Evolutionary conservation across 2,113 vertebrate species (phyloP).

Genomic region (Ptilorrhoa leucosticta): DNA sequence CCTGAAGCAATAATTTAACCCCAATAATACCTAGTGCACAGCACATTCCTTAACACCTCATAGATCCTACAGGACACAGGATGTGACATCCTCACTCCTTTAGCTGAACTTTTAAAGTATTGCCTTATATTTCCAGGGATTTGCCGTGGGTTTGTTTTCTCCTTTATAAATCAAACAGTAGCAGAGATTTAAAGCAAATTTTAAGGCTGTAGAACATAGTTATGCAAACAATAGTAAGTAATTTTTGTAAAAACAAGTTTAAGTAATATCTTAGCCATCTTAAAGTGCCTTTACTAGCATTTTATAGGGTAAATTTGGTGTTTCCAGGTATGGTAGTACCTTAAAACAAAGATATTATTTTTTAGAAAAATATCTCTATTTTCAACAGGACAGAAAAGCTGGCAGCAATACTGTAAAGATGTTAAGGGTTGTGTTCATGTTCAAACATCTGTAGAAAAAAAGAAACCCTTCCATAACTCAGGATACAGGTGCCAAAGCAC

Average conservation of each 20-base stretch:
- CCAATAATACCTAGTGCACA: background rate
- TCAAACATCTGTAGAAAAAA: background rate
- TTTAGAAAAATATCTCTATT: background rate
- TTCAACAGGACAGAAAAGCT: background rate
- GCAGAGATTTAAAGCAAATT: background rate
- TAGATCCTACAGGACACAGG: fast-evolving
- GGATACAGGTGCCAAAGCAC: conserved; percentile 1
- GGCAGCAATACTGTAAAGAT: background rate
- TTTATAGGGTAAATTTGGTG: background rate
- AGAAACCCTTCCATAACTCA: background rate
- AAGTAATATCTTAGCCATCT: background rate
- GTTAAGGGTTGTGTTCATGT: background rate
- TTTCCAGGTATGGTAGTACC: background rate
- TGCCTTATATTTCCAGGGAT: fast-evolving
- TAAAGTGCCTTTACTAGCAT: background rate
- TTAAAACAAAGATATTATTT: background rate
- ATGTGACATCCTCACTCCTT: background rate
- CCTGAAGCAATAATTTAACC: background rate
- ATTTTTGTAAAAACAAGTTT: background rate
- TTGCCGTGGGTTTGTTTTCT: background rate
- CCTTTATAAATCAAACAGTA: background rate
- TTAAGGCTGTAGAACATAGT: background rate
- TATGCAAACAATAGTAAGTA: background rate
- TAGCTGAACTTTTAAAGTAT: background rate
- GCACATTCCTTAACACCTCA: background rate